Base-by-base conservation (phyloP, 92 coral and sea anemone genomes). In the Actinostola sp. region DNA sequence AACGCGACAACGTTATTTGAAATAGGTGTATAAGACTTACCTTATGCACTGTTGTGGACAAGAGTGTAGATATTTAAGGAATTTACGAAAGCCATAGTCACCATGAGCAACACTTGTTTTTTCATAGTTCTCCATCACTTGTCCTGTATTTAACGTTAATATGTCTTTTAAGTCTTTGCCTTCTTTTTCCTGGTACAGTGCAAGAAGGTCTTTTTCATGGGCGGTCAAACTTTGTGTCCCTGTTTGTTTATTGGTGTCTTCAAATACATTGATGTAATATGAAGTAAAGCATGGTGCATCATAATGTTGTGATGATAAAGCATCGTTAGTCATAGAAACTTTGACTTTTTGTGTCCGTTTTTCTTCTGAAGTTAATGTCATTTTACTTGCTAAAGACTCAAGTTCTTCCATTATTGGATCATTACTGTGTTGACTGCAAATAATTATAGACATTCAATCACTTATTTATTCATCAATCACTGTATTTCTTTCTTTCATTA, bases 31-130 rank as follows among this genome's bases (percentile, higher is more conserved):
- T 19, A 46, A 13, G 8, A 46, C 31, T 52, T 67, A 93, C 98
- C 98, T 89, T 51, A 93, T 48, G 50, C 97, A 90, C 61, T 93
- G 98, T 27, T 88, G 66, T 21, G 97, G 90, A 54, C 77, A 93
- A 6, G 71, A 69, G 21, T 86, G 84, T 29, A 93, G 19, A 53
- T 79, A 73, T 62, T 93, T 93, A 29, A 76, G 75, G 49, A 93
- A 91, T 70, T 84, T 93, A 70, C 91, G 89, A 53, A 93, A 93
- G 0, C 82, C 88, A 65, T 83, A 79, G 66, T 94, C 90, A 0
- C 97, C 98, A 64, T 94, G 97, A 13, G 82, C 83, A 1, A 92
- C 88, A 19, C 58, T 29, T 10, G 89, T 61, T 64, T 57, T 83
- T 56, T 91, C 98, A 64, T 94, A 94, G 4, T 24, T 69, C 69